Percentiles rank a stretch among this genome's conserved stretches.
Conservation (phyloP, 1,140 invertebrate genomes). For the Agrilus planipennis region DNA sequence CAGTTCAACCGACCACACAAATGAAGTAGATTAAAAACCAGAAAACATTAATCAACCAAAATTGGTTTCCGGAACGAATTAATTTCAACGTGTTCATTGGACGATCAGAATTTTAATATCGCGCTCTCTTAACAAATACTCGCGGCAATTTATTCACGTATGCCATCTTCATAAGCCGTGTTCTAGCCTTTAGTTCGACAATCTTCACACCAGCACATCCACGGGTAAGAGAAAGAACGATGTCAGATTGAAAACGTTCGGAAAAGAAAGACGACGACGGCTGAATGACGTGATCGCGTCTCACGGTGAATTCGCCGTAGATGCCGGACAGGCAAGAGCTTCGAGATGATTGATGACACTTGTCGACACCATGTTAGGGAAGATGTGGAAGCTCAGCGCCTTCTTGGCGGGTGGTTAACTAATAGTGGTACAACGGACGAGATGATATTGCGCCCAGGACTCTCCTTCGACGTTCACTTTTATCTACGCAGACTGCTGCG, state of each 20-base stretch:
- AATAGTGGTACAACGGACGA: slow-evolving; percentile 26
- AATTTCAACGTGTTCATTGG: slow-evolving; percentile 17
- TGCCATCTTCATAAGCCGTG: slow-evolving; percentile 11
- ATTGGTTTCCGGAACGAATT: slow-evolving; percentile 4
- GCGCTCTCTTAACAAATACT: slow-evolving; percentile 19
- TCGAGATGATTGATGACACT: slow-evolving; percentile 32
- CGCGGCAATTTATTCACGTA: slow-evolving; percentile 13
- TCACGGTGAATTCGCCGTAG: slow-evolving; percentile 10
- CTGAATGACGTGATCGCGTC: slow-evolving; percentile 9
- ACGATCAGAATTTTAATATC: slow-evolving; percentile 20
- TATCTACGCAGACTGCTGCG: too few relatives aligned
- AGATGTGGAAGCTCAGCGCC: slow-evolving; percentile 24
- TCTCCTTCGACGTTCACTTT: too few relatives aligned
- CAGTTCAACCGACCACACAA: too few relatives aligned
- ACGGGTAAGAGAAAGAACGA: background rate
- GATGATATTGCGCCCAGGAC: too few relatives aligned
- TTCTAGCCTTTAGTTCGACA: slow-evolving; percentile 1
- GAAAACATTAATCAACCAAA: slow-evolving; percentile 1
- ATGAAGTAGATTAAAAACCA: too few relatives aligned
- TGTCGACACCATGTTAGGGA: slow-evolving; percentile 32
- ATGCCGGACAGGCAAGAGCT: slow-evolving; percentile 16
- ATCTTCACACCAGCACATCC: background rate
- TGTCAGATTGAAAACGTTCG: background rate
- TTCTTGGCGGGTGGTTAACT: slow-evolving; percentile 25
- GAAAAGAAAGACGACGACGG: background rate